Percentiles rank a stretch among this genome's conserved stretches.
Conservation (phyloP, 2,888 invertebrate species). For the Clitarchus hookeri region DNA sequence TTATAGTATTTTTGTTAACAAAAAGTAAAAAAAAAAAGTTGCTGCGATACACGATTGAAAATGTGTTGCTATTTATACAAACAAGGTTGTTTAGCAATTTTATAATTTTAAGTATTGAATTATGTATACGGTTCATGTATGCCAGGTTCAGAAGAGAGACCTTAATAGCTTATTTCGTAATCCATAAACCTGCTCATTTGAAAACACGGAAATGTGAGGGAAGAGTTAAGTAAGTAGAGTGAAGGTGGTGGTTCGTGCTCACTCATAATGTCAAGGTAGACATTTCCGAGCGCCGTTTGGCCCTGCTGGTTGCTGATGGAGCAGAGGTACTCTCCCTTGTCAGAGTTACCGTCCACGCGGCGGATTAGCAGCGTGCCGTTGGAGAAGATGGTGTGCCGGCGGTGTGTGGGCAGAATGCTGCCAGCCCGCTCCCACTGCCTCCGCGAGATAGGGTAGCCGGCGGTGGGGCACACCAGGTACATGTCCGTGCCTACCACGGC, state of each 20-base stretch:
- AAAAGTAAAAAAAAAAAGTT: too few species aligned
- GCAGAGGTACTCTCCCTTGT: slow-evolving; percentile 58
- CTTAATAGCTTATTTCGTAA: too few species aligned
- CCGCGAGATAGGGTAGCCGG: slow-evolving; percentile 58
- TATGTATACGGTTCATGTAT: too few species aligned
- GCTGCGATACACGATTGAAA: too few species aligned
- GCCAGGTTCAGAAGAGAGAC: too few species aligned
- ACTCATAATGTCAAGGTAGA: slow-evolving; percentile 57
- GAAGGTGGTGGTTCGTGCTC: slow-evolving; percentile 41
- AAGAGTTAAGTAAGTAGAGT: not conserved
- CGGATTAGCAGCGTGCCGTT: slow-evolving; percentile 56
- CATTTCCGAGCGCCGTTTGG: slow-evolving; percentile 53
- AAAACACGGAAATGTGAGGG: too few species aligned
- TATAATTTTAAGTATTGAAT: too few species aligned
- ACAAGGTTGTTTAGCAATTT: too few species aligned
- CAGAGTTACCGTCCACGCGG: slow-evolving; percentile 54
- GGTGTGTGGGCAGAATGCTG: slow-evolving; percentile 52
- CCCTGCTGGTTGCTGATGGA: slow-evolving; percentile 55
- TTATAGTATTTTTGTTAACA: too few species aligned
- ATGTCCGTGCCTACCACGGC: slow-evolving; percentile 58
- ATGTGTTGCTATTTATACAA: too few species aligned
- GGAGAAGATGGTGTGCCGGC: slow-evolving; percentile 53
- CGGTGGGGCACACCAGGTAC: slow-evolving; percentile 57
- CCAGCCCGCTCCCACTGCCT: slow-evolving; percentile 58
- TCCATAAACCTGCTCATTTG: too few species aligned